Conservation (phyloP, 2,888 invertebrate genomes). For the Eupsilia transversa region DNA sequence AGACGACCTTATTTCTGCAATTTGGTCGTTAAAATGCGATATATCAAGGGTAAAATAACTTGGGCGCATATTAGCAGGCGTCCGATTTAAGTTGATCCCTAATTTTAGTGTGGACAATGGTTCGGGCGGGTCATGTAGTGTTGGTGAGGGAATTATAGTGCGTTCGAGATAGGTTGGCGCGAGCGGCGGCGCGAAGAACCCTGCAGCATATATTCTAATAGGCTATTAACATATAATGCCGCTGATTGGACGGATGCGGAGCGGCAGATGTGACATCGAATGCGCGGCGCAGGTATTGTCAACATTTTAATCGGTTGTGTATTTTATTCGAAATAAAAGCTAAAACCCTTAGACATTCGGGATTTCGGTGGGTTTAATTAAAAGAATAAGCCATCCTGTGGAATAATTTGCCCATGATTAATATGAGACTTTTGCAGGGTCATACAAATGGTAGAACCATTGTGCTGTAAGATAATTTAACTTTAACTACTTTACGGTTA, state of each 20-base stretch:
- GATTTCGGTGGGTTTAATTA: neutral
- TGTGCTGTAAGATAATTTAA: no score
- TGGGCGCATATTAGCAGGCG: conserved; percentile 69
- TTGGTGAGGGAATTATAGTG: conserved; percentile 72
- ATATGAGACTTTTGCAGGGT: neutral
- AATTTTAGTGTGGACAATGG: conserved; percentile 34
- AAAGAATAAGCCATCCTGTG: no score
- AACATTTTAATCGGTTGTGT: conserved; percentile 71
- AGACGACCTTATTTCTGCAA: conserved; percentile 46
- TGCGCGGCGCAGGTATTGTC: conserved; percentile 70
- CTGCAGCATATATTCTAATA: conserved; percentile 89
- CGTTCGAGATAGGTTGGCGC: conserved; percentile 75
- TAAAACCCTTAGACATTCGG: neutral
- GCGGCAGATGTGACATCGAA: conserved; percentile 86
- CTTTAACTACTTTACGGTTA: no score
- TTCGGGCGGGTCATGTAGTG: conserved; percentile 66
- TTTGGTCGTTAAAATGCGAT: conserved; percentile 60
- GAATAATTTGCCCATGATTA: neutral
- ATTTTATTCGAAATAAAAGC: neutral
- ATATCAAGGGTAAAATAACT: conserved; percentile 37
- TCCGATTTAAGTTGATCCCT: conserved; percentile 73
- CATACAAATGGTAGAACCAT: neutral
- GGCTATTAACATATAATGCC: conserved; percentile 91
- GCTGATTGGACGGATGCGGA: conserved; percentile 91
- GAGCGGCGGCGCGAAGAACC: conserved; percentile 83